Conservation (phyloP, 2,888 invertebrate species). For the Tanypteryx hageni region DNA sequence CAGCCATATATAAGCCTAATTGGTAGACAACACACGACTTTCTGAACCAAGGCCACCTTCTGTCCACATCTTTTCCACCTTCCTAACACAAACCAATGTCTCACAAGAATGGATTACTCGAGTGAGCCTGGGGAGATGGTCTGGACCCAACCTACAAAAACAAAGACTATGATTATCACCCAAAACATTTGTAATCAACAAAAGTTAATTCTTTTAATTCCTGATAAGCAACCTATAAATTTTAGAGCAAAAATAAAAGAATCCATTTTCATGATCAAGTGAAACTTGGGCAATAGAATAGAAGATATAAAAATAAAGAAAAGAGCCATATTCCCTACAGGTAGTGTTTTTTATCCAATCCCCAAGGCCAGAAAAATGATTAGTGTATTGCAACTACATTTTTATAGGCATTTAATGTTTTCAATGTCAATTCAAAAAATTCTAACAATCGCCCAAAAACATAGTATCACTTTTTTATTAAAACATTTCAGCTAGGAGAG, state of each 20-base stretch:
- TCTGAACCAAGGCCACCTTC: constrained; percentile 42
- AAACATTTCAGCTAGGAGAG: too few relatives aligned
- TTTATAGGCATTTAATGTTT: too few relatives aligned
- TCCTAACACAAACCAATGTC: not conserved
- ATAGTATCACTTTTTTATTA: too few relatives aligned
- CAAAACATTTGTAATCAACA: not conserved
- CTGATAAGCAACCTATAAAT: not conserved
- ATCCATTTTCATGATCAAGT: too few relatives aligned
- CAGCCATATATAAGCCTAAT: not conserved
- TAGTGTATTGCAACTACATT: too few relatives aligned
- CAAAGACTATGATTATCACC: not conserved
- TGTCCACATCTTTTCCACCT: constrained; percentile 5
- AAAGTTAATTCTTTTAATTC: not conserved
- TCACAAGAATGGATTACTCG: constrained; percentile 59
- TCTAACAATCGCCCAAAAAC: too few relatives aligned
- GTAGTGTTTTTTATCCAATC: too few relatives aligned
- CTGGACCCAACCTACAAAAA: constrained; percentile 41
- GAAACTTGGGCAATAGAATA: too few relatives aligned
- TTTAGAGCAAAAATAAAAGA: not conserved
- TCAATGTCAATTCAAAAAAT: too few relatives aligned
- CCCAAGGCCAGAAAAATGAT: too few relatives aligned
- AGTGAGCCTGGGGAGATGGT: constrained; percentile 35
- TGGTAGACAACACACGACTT: constrained; percentile 20
- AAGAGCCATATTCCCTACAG: too few relatives aligned
- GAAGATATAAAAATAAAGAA: too few relatives aligned